Percentiles rank a stretch among this genome's conserved stretches.
Evolutionary conservation across 2,888 invertebrate genomes (phyloP).

Genomic region (Pandemis cinnamomeana): DNA sequence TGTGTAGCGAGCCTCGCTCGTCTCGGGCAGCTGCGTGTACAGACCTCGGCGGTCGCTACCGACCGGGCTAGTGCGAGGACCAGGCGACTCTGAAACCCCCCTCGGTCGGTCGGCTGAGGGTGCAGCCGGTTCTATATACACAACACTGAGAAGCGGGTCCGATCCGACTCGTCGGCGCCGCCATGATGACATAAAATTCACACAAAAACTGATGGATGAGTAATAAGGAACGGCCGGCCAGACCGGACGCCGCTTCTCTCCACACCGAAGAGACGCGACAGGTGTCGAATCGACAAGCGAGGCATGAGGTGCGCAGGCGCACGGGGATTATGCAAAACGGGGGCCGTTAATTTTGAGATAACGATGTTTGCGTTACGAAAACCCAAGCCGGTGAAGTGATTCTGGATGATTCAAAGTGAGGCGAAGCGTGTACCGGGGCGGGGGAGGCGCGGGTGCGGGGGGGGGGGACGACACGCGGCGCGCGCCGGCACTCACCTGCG

Average conservation of each 20-base stretch:
- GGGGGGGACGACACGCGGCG: not conserved
- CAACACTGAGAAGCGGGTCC: not conserved
- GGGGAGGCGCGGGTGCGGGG: not conserved
- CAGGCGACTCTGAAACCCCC: not conserved
- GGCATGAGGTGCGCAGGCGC: not conserved
- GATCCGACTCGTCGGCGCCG: not conserved
- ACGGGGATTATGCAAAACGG: not conserved
- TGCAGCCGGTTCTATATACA: not conserved
- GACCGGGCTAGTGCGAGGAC: not conserved
- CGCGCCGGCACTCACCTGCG: not conserved
- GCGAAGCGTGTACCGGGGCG: not conserved
- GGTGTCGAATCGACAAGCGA: not conserved
- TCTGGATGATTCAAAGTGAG: not conserved
- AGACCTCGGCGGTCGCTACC: not conserved
- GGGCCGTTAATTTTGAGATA: not conserved
- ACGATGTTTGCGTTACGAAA: constrained; percentile 7
- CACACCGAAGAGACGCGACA: not conserved
- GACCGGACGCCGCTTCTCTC: not conserved
- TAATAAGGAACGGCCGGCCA: not conserved
- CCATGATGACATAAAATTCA: too few species aligned
- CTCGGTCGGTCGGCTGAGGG: not conserved
- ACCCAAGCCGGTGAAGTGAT: constrained; percentile 7
- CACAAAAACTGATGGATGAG: not conserved
- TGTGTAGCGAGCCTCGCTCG: too few species aligned
- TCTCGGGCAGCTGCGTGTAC: too few species aligned